A percentile compares a stretch with the other conserved stretches of the same genome.
These are phyloP conservation scores for Chamaedrilus cognettii DNA, from an alignment of 2,888 invertebrate genomes.

Conservation along the genomic window DNA sequence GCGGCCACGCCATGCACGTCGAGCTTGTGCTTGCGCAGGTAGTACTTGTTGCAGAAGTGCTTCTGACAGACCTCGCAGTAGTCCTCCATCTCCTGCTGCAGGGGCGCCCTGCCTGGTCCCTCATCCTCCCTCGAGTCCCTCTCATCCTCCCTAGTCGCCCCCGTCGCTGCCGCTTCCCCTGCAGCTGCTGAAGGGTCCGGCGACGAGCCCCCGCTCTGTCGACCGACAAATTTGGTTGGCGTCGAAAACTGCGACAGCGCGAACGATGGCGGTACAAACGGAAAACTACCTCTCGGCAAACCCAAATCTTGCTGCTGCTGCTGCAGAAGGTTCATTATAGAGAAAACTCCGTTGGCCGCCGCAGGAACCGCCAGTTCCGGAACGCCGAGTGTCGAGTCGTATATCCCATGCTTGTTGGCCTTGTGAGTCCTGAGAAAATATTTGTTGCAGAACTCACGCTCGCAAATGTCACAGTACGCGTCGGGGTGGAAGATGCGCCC, in stretches of 20 bases:
- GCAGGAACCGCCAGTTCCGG: not conserved
- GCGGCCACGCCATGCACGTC: conserved; percentile 51
- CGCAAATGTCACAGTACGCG: conserved; percentile 96
- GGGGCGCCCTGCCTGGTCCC: not conserved
- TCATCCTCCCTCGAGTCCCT: no score
- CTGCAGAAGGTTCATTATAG: not conserved
- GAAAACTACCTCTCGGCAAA: no score
- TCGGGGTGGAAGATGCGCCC: conserved; percentile 86
- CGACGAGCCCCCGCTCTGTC: not conserved
- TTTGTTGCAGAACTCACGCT: conserved; percentile 98
- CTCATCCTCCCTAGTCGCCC: not conserved
- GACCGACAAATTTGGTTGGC: not conserved
- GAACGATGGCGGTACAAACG: not conserved
- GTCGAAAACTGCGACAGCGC: not conserved
- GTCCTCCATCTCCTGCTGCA: conserved; percentile 59
- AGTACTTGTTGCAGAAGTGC: conserved; percentile 57
- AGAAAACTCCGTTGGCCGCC: not conserved
- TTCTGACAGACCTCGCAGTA: conserved; percentile 87
- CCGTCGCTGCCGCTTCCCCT: not conserved
- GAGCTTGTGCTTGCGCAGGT: conserved; percentile 56
- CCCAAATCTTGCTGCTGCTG: no score
- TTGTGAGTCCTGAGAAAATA: conserved; percentile 98
- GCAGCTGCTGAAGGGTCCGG: not conserved
- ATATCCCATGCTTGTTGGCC: conserved; percentile 94
- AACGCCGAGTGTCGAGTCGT: conserved; percentile 39